Evolutionary conservation across 2,113 vertebrate species (phyloP), one percentile per base, ranked within the genome.

Genomic region (Poecilia latipinna): DNA sequence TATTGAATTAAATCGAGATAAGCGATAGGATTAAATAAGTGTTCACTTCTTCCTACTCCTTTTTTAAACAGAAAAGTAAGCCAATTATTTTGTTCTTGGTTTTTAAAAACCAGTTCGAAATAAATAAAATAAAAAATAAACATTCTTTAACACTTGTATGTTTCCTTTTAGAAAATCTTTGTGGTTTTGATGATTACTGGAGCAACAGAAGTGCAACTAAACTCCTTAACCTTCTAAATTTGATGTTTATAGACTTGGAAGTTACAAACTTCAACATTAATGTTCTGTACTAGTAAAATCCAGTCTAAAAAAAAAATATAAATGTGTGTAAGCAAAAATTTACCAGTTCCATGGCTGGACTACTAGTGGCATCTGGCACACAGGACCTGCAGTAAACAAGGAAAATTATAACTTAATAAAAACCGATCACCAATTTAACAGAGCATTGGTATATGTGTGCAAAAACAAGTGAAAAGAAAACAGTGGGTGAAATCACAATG

Each of bases 331-430:
- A 13, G 28, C 31, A 74, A 32, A 39, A 8, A 54, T 17, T 71
- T 83, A 88, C 86, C 86, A 64, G 8, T 29, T 78, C 8, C 15
- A 68, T 48, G 19, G 65, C 8, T 31, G 65, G 57, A 31, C 80
- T 28, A 61, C 32, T 54, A 44, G 26, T 64, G 12, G 44, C 73
- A 31, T 61, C 3, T 11, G 19, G 62, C 61, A 13, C 64, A 33
- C 31, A 7, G 68, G 39, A 71, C 74, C 85, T 86, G 28, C 1
- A 31, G 68, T 48, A 90, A 48, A 81, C 1, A 12, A 80, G 8
- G 78, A 44, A 61, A 10, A 79, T 22, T 24, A 71, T 17, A 32
- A 24, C 12, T 69, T 72, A 35, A 29, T 35, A 32, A 10, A 39
- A 24, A 42, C 17, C 24, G 1, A 48, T 48, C 17, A 48, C 5